Percentiles rank a stretch among this genome's conserved stretches.
phyloP scores from a whole-genome alignment of 2,797 vertebrate genomes.

The Margarornis squamiger region DNA sequence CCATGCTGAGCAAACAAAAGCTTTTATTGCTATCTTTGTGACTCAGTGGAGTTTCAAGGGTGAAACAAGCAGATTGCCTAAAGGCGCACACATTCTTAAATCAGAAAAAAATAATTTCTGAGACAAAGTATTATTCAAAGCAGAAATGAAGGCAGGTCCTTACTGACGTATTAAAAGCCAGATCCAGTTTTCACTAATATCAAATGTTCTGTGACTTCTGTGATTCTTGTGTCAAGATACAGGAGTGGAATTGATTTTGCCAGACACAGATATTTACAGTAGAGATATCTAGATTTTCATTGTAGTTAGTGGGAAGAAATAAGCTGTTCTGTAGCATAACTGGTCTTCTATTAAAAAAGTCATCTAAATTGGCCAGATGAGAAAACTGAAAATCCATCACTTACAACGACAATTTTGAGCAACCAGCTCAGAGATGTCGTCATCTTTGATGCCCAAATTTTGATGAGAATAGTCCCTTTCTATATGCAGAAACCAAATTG shows the following conservation, averaged over 20 bases:
- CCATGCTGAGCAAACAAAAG: slow-evolving; percentile 60
- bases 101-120: background rate
- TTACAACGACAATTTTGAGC: background rate
- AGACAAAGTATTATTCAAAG: slow-evolving; percentile 8
- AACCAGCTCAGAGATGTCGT: background rate
- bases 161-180: background rate
- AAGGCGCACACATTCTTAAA: slow-evolving; percentile 7
- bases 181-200: background rate
- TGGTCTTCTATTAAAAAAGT: background rate
- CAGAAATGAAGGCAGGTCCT: background rate
- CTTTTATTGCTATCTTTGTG: slow-evolving; percentile 43
- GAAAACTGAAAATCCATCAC: background rate
- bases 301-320: background rate
- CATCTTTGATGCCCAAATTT: background rate
- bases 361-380: background rate
- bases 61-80: slow-evolving; percentile 6
- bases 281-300: background rate
- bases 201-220: background rate
- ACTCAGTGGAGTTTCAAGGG: slow-evolving; percentile 56
- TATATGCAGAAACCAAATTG: background rate
- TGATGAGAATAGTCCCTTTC: background rate
- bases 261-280: background rate
- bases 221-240: background rate
- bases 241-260: background rate
- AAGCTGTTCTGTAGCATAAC: background rate